phyloP scores from a whole-genome alignment of 1,140 invertebrate species.

The Sarcophaga peregrina region DNA sequence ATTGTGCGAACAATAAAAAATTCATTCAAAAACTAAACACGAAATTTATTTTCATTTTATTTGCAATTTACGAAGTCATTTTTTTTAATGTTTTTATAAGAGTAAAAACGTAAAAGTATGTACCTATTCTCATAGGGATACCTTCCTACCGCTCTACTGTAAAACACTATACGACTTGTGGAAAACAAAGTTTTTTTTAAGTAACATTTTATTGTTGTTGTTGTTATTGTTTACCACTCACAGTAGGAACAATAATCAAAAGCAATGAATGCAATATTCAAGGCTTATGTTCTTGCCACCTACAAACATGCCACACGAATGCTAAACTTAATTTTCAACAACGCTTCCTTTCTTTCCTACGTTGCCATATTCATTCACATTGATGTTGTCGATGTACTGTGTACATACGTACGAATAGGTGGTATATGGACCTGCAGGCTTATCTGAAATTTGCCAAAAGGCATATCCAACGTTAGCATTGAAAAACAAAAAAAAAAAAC shows the following conservation, averaged over 20 bases:
- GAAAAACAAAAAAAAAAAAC: neutral
- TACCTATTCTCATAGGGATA: neutral
- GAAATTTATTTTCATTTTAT: too few species aligned
- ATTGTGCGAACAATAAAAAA: too few species aligned
- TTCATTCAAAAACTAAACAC: too few species aligned
- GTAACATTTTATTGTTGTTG: neutral
- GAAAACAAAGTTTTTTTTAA: neutral
- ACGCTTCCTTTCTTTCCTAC: too few species aligned
- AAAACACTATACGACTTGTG: neutral
- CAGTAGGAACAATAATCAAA: conserved; percentile 32
- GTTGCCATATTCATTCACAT: too few species aligned
- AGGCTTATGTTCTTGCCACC: conserved; percentile 17
- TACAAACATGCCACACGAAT: conserved; percentile 8
- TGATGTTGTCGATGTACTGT: too few species aligned
- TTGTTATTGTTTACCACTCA: conserved; percentile 21
- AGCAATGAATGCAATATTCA: conserved; percentile 38
- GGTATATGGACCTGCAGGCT: too few species aligned
- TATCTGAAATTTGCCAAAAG: too few species aligned
- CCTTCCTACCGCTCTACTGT: neutral
- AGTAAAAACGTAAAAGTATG: too few species aligned
- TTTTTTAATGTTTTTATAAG: too few species aligned
- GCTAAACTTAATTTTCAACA: neutral
- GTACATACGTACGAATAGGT: too few species aligned
- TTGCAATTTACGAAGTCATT: too few species aligned
- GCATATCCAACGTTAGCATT: neutral